Evolutionary conservation across 2,888 invertebrate species (phyloP), one percentile per base, ranked within the genome.

Genomic region (Aelia acuminata): DNA sequence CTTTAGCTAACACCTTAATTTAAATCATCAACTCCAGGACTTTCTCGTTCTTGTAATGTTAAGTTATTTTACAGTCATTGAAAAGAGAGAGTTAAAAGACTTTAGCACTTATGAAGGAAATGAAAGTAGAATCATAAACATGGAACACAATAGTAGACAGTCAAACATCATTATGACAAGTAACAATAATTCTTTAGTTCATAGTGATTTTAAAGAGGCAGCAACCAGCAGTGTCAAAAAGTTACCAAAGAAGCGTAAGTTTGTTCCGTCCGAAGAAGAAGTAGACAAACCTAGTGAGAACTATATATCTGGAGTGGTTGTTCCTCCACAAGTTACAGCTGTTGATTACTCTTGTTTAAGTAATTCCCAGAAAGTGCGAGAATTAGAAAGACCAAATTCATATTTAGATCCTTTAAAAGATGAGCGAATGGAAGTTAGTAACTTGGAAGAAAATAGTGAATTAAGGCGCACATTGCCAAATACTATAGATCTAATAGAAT

Each of bases 161-260:
- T 88, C 89, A 49, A 90, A 90, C 63, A 90, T 90, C 11, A 90
- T 90, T 80, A 89, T 90, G 89, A 87, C 88, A 70, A 90, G 89
- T 80, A 90, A 90, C 89, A 90, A 90, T 57, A 90, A 90, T 70
- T 89, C 89, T 15, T 88, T 89, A 70, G 87, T 85, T 39, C 53
- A 70, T 31, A 89, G 89, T 50, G 89, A 94, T 91, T 93, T 93
- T 88, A 94, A 95, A 90, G 94, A 90, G n/a, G 92, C 92, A 50
- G 92, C 92, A 53, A 92, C 92, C 87, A 92, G 92, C 90, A 93
- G 92, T 91, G 94, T 93, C 89, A 93, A 93, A 91, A 97, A 97
- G 92, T 95, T 98, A 92, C 98, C 98, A 89, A 98, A 98, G 93
- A 98, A 98, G 93, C 94, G 98, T 90, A 97, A 97, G 93, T 97